A percentile compares a stretch with the other conserved stretches of the same genome.
Conservation (phyloP, 2,888 invertebrate genomes). For the Leucania comma region DNA sequence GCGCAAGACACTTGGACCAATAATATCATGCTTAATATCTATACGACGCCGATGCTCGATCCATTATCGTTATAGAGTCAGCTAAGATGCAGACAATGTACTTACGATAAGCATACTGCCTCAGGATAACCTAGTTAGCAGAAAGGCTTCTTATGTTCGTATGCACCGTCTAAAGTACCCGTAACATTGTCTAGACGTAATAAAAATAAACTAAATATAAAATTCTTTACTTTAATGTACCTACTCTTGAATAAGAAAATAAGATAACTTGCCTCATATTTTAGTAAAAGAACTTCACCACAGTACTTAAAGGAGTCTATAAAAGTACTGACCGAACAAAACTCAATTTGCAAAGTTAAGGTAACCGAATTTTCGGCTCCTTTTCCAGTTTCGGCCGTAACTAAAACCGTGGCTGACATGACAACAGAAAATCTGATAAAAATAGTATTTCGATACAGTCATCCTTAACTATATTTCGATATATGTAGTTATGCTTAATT, state of each 20-base stretch:
- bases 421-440: too few species aligned
- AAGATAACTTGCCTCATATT: slow-evolving; percentile 10
- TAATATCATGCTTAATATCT: slow-evolving; percentile 41
- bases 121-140: slow-evolving; percentile 74
- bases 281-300: not conserved
- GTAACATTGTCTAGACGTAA: slow-evolving; percentile 57
- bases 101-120: slow-evolving; percentile 75
- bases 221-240: slow-evolving; percentile 19
- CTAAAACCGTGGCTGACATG: too few species aligned
- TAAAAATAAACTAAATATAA: slow-evolving; percentile 42
- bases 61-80: slow-evolving; percentile 78
- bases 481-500: too few species aligned
- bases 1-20: slow-evolving; percentile 28
- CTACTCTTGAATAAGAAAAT: slow-evolving; percentile 32
- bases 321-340: too few species aligned
- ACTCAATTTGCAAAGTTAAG: too few species aligned
- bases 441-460: too few species aligned
- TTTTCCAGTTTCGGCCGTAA: too few species aligned
- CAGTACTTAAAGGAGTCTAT: not conserved
- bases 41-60: slow-evolving; percentile 19
- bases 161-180: slow-evolving; percentile 41
- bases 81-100: slow-evolving; percentile 82
- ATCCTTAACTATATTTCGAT: too few species aligned
- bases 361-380: too few species aligned
- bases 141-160: slow-evolving; percentile 64